Evolutionary conservation across 2,888 invertebrate species (phyloP), one percentile per base, ranked within the genome.

Genomic region (Amphiduros pacificus): DNA sequence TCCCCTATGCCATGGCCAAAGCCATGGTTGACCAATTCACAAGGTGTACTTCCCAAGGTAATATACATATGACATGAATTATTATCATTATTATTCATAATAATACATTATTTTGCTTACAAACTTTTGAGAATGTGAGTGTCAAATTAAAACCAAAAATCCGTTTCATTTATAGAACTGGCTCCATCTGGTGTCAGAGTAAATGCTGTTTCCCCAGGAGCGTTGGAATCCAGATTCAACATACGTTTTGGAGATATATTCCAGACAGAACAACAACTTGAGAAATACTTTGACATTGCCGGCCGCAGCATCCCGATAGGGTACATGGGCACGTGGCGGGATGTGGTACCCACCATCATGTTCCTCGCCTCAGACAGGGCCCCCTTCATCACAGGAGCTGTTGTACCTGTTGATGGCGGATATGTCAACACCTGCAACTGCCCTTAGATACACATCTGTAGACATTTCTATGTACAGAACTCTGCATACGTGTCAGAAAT

Each of bases 1-100:
- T 55, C n/a, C 24, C 26, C 17, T 55, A 55, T 26, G 36, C 40
- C 55, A 55, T 40, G 6, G 32, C 27, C 24, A 55, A 55, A 27
- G 55, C 55, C 2, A 41, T 41, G 3, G 31, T 55, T 41, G 40
- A 55, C 40, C 55, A 55, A 41, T 55, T 55, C 41, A 55, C 55
- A 4, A 22, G 41, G 3, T 32, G 40, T n/a, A 55, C 40, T 41
- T 32, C 55, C 9, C 24, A 22, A 24, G 55, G 55, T 55, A 6
- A 5, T n/a, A 22, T 44, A n/a, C 44, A 44, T 44, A 20, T 44
- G 22, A 44, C 36, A 9, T 36, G 11, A 11, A 11, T 36, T 11
- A 36, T 11, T 36, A 36, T 9, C 17, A 11, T 36, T 9, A 36
- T 11, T 36, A 36, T 9, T 9, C 17, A 17, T 36, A 9, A 36